Evolutionary conservation across 2,888 invertebrate species (phyloP).

Genomic region (Crepidodera aurea): DNA sequence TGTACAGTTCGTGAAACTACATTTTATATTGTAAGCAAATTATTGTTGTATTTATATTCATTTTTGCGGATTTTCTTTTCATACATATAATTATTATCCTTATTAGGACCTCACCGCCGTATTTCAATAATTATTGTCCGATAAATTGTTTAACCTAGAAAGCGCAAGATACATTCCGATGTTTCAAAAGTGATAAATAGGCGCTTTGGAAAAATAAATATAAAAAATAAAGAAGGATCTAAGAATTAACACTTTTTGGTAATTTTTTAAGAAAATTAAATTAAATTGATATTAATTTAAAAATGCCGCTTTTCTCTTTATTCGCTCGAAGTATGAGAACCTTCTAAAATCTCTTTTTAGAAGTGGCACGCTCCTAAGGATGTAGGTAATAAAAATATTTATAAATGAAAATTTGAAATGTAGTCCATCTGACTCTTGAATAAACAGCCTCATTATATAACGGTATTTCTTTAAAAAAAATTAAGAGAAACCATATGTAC

Average conservation of each 20-base stretch:
- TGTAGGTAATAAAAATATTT: neutral
- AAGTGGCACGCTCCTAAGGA: neutral
- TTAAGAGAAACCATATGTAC: conserved; percentile 20
- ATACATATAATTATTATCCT: conserved; percentile 15
- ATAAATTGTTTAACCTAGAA: conserved; percentile 8
- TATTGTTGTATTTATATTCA: conserved; percentile 21
- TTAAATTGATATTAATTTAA: neutral
- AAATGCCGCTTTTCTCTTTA: neutral
- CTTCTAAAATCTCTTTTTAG: neutral
- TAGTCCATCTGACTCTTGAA: conserved; percentile 44
- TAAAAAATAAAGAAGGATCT: neutral
- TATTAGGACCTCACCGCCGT: neutral
- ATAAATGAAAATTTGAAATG: conserved; percentile 39
- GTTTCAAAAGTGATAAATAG: neutral
- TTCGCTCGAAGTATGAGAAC: neutral
- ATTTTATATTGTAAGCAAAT: conserved; percentile 34
- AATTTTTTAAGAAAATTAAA: neutral
- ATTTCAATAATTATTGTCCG: neutral
- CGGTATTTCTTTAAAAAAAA: conserved; percentile 42
- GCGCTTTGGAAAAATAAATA: neutral
- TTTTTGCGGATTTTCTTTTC: conserved; percentile 22
- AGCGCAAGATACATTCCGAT: neutral
- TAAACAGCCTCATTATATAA: conserved; percentile 46
- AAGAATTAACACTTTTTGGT: neutral
- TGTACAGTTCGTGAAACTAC: conserved; percentile 33